Evolutionary conservation across 2,113 vertebrate genomes (phyloP).

Genomic region (Sorex fumeus): DNA sequence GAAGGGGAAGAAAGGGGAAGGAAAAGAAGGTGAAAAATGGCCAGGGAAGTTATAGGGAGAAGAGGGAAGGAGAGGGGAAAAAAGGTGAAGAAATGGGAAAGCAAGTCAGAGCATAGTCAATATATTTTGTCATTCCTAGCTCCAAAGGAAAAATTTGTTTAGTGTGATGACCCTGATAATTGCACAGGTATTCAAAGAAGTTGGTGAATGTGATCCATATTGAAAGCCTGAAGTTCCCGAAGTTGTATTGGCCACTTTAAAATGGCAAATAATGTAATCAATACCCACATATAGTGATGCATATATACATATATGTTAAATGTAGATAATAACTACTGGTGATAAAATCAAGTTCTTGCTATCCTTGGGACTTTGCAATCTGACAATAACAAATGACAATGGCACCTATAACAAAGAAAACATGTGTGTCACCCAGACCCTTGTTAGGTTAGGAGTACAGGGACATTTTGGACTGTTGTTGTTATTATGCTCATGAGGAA

Average conservation of each 20-base stretch:
- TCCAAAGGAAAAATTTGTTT: neutral
- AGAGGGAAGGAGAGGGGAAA: neutral
- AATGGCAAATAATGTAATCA: neutral
- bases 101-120: neutral
- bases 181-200: neutral
- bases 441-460: neutral
- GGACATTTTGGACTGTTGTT: neutral
- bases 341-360: neutral
- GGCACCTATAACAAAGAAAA: neutral
- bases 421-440: neutral
- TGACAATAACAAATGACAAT: neutral
- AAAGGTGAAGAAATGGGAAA: conserved; percentile 6
- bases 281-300: neutral
- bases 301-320: neutral
- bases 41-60: too few relatives aligned
- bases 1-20: too few relatives aligned
- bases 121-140: neutral
- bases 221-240: neutral
- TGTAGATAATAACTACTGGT: neutral
- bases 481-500: conserved; percentile 18
- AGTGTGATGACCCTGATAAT: conserved; percentile 3
- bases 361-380: neutral
- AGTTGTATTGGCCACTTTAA: neutral
- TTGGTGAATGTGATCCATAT: conserved; percentile 5
- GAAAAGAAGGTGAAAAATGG: too few relatives aligned